Evolutionary conservation across 2,888 invertebrate genomes (phyloP), one percentile per base, ranked within the genome.

Genomic region (Apodemia zela): DNA sequence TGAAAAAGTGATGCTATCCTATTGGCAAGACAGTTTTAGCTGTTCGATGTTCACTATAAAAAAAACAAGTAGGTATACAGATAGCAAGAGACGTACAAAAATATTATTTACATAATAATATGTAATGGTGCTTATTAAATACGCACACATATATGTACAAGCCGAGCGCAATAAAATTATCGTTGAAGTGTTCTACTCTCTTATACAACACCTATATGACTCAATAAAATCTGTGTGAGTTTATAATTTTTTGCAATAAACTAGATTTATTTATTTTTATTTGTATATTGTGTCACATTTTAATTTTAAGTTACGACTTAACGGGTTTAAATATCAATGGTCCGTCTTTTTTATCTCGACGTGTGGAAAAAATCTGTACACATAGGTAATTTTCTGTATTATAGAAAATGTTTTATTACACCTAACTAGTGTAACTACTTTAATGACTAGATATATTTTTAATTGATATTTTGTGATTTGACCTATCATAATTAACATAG

Each of bases 201-300:
- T 15, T 15, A 15, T 15, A 42, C 42, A 4, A 42, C 42, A n/a
- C 42, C 15, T n/a, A 15, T 33, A 15, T 6, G 42, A 42, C 42
- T n/a, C 42, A 15, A n/a, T 42, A n/a, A 42, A 42, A 42, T 42
- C n/a, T 15, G 42, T 15, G n/a, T 42, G 15, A 15, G 6, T 42
- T 13, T 38, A 10, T 15, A 15, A 13, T 38, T 38, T 13, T 42
- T 25, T 54, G 25, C 25, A 54, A 54, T 54, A 54, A 54, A 25
- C 25, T 54, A 51, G 11, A 25, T 25, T 54, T 21, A 54, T 54
- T 54, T 54, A 54, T 54, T 54, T 54, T 18, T 54, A 54, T 54
- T 54, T 54, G 54, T 54, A 54, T 54, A 54, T 54, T 54, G 7
- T 54, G 54, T 21, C 54, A 54, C 25, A 54, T 15, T 42, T 15